These are phyloP conservation scores for Eumeta japonica DNA, from an alignment of 1,140 invertebrate genomes.

Conservation along the genomic window DNA sequence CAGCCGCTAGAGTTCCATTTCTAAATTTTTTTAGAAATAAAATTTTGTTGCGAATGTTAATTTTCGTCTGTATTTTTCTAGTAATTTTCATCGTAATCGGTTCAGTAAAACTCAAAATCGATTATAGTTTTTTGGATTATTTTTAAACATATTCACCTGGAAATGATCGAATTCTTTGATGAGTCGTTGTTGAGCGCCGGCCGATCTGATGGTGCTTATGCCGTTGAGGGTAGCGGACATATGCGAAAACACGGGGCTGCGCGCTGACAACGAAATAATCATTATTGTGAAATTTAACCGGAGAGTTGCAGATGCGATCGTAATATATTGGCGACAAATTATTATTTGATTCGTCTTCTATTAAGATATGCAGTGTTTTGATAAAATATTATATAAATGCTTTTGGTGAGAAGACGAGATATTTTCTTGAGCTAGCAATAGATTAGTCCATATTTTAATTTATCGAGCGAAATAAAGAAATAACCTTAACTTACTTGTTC, in stretches of 20 bases:
- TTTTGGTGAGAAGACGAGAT: too few relatives aligned
- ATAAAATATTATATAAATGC: too few relatives aligned
- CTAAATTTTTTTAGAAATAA: too few relatives aligned
- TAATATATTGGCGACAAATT: too few relatives aligned
- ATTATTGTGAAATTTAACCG: not conserved
- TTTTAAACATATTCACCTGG: conserved; percentile 29
- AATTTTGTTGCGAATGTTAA: too few relatives aligned
- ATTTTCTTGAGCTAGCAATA: too few relatives aligned
- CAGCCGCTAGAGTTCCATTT: too few relatives aligned
- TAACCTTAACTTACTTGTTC: conserved; percentile 63
- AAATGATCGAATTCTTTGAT: conserved; percentile 69
- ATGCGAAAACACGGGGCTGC: conserved; percentile 82
- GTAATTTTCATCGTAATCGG: too few relatives aligned
- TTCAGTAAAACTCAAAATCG: too few relatives aligned
- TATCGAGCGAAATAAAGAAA: conserved; percentile 11
- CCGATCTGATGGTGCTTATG: conserved; percentile 77
- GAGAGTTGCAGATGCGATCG: not conserved
- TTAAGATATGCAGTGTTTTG: too few relatives aligned
- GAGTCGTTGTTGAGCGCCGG: conserved; percentile 65
- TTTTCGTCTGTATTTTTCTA: not conserved
- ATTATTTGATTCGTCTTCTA: too few relatives aligned
- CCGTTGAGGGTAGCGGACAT: conserved; percentile 77
- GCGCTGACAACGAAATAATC: conserved; percentile 46
- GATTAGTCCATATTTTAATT: conserved; percentile 2
- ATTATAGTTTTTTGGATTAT: not conserved